Evolutionary conservation across 1,140 invertebrate genomes (phyloP), one percentile per base, ranked within the genome.

Genomic region (Adoxophyes honmai): DNA sequence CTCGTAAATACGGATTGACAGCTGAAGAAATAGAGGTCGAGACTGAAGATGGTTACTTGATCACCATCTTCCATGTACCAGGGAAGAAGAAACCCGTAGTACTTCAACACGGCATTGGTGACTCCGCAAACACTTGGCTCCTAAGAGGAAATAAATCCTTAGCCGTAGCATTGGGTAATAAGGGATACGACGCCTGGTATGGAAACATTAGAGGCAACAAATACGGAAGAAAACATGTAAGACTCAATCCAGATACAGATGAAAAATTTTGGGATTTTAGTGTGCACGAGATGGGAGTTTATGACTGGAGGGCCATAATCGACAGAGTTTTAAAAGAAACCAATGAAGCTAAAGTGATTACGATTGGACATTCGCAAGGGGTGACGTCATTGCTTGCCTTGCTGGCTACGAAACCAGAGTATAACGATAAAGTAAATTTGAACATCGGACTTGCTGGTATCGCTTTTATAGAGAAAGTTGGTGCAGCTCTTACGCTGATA

Each of bases 41-140:
- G 13, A 93, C 92, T 4, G 87, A 90, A 54, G 94, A 95, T 86
- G 92, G 91, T 6, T 95, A 95, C 77, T 89, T 94, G 44, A 73
- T 95, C 4, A 91, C 91, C 16, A 70, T 94, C 37, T 93, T 94
- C 74, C 78, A 92, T 51, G 91, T 94, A 1, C 69, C 73, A 0
- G 39, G 64, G 9, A 61, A 15, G 8, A 60, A 52, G 4, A 53
- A 90, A n/a, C 81, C 80, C 5, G 90, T 93, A 0, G 89, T 94
- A 6, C 64, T 96, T 0, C 91, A 94, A 85, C 95, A 96, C 68
- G 95, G 95, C 0, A 67, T 96, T 9, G 57, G 94, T 0, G 91
- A 90, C 10, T 92, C 91, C 16, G 92, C 93, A 0, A 90, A 91
- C 8, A 91, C 92, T 58, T 96, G 90, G 77, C 73, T 94, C 6